Conservation (phyloP, 2,113 vertebrate species). For the Notechis scutatus region DNA sequence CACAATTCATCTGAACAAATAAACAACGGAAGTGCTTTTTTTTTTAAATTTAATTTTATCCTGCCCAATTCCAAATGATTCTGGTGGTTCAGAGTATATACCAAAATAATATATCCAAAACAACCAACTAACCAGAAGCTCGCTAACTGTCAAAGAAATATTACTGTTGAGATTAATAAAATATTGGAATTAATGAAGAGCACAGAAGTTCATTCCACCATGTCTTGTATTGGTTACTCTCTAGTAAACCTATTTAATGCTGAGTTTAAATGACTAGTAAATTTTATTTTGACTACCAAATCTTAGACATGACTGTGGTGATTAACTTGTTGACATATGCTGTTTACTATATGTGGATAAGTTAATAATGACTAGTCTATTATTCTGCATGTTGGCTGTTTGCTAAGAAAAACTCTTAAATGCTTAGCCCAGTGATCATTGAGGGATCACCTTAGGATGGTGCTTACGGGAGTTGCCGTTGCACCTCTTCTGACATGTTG, state of each 20-base stretch:
- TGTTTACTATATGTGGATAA: background rate
- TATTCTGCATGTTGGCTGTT: background rate
- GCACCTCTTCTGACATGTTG: background rate
- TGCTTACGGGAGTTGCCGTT: background rate
- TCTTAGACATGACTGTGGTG: background rate
- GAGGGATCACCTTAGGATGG: background rate
- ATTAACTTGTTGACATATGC: background rate
- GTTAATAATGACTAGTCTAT: background rate
- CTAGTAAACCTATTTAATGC: background rate
- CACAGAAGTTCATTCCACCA: background rate
- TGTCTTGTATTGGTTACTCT: background rate
- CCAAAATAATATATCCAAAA: background rate
- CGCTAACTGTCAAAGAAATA: background rate
- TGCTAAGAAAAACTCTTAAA: background rate
- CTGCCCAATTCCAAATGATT: background rate
- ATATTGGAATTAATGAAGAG: background rate
- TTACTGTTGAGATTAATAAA: background rate
- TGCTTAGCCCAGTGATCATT: background rate
- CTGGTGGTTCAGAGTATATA: background rate
- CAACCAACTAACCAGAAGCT: background rate
- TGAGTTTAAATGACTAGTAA: background rate
- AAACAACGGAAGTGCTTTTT: background rate
- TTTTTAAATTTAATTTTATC: background rate
- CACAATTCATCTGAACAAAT: background rate
- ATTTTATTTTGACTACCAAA: background rate